Evolutionary conservation across 2,888 invertebrate species (phyloP).

Genomic region (Phortica okadai): DNA sequence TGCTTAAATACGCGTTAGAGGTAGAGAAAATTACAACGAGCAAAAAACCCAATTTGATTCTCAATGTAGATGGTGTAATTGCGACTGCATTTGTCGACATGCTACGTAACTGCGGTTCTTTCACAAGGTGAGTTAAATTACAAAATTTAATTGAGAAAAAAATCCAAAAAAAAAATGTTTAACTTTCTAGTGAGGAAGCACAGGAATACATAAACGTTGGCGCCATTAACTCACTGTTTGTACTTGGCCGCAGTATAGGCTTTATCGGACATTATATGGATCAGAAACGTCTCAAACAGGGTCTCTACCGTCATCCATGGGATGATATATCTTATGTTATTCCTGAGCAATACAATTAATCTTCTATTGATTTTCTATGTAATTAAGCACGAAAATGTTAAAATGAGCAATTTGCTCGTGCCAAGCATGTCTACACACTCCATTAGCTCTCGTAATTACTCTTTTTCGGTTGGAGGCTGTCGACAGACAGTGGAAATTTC

Average conservation of each 20-base stretch:
- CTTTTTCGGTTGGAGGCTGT: constrained; percentile 13
- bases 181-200: constrained; percentile 88
- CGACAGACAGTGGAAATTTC: constrained; percentile 5
- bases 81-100: constrained; percentile 98
- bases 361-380: constrained; percentile 63
- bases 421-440: constrained; percentile 56
- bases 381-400: constrained; percentile 66
- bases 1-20: constrained; percentile 96
- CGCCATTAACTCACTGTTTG: constrained; percentile 98
- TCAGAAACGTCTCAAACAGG: constrained; percentile 98
- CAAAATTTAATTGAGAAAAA: not conserved
- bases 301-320: constrained; percentile 99
- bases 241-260: constrained; percentile 97
- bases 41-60: constrained; percentile 99
- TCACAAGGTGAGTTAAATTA: constrained; percentile 85
- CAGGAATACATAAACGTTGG: constrained; percentile 98
- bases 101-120: constrained; percentile 94
- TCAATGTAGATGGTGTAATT: constrained; percentile 99
- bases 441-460: constrained; percentile 35
- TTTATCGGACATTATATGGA: constrained; percentile 99
- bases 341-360: constrained; percentile 76
- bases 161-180: not conserved
- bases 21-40: constrained; percentile 99
- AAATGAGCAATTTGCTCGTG: constrained; percentile 55
- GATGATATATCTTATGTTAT: constrained; percentile 89